A percentile compares a stretch with the other conserved stretches of the same genome.
Evolutionary conservation across 1,140 invertebrate species (phyloP).

Genomic region (Pachyrhynchus sulphureomaculatus): DNA sequence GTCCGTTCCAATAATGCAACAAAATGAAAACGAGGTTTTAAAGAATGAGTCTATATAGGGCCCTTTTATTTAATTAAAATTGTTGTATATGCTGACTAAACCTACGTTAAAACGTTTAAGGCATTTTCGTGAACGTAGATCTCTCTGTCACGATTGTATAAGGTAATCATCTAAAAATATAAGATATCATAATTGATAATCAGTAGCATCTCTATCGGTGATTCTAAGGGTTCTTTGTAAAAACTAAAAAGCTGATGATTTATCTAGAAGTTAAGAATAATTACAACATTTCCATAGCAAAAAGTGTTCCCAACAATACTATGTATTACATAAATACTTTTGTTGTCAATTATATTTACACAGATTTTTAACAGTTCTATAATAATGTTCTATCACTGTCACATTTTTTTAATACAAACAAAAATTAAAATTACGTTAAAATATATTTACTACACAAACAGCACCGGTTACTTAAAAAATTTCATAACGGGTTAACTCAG

Average conservation of each 20-base stretch:
- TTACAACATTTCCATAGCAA: slow-evolving; percentile 39
- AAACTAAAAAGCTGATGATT: slow-evolving; percentile 28
- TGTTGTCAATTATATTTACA: slow-evolving; percentile 42
- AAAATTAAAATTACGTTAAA: slow-evolving; percentile 26
- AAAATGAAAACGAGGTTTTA: too few species aligned
- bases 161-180: slow-evolving; percentile 13
- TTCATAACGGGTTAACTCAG: slow-evolving; percentile 4
- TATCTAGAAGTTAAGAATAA: slow-evolving; percentile 31
- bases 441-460: background rate
- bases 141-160: slow-evolving; percentile 6
- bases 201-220: background rate
- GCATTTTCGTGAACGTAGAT: slow-evolving; percentile 16
- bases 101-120: slow-evolving; percentile 1
- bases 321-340: slow-evolving; percentile 43
- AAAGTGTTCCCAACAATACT: slow-evolving; percentile 45
- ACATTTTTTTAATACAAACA: slow-evolving; percentile 33
- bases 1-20: too few species aligned
- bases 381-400: slow-evolving; percentile 27
- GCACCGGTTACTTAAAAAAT: slow-evolving; percentile 12
- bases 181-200: background rate
- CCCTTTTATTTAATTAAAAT: too few species aligned
- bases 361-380: slow-evolving; percentile 41
- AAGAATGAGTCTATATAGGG: too few species aligned
- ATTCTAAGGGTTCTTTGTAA: slow-evolving; percentile 16
- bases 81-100: slow-evolving; percentile 11